phyloP scores from a whole-genome alignment of 1,140 invertebrate genomes.

The Phenacoccus solenopsis region DNA sequence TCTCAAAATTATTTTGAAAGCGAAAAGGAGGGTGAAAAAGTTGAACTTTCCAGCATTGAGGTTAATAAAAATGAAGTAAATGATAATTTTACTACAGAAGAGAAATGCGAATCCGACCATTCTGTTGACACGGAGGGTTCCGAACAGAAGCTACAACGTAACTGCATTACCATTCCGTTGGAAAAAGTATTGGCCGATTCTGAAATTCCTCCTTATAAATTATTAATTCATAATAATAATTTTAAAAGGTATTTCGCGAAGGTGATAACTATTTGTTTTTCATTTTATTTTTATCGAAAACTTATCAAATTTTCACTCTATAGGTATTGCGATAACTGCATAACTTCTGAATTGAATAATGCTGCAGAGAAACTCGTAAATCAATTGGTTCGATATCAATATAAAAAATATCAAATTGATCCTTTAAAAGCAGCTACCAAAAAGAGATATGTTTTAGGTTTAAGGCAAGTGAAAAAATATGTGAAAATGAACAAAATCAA shows the following conservation, averaged over 20 bases:
- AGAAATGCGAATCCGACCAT: background rate
- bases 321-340: background rate
- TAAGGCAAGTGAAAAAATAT: background rate
- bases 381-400: background rate
- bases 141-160: background rate
- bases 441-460: background rate
- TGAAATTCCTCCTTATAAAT: background rate
- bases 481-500: background rate
- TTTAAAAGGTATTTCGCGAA: background rate
- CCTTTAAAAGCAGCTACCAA: background rate
- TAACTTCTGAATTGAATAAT: background rate
- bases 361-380: background rate
- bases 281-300: background rate
- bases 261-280: background rate
- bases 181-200: background rate
- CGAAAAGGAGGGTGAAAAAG: background rate
- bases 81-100: background rate
- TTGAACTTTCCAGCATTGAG: too few relatives aligned
- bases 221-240: constrained; percentile 5
- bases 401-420: background rate
- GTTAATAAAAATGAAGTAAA: background rate
- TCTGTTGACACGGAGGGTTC: background rate
- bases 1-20: background rate
- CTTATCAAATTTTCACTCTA: background rate
- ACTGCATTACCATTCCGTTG: background rate